Evolutionary conservation across 1,140 invertebrate genomes (phyloP), one percentile per base, ranked within the genome.

Genomic region (Steinernema khuongi): DNA sequence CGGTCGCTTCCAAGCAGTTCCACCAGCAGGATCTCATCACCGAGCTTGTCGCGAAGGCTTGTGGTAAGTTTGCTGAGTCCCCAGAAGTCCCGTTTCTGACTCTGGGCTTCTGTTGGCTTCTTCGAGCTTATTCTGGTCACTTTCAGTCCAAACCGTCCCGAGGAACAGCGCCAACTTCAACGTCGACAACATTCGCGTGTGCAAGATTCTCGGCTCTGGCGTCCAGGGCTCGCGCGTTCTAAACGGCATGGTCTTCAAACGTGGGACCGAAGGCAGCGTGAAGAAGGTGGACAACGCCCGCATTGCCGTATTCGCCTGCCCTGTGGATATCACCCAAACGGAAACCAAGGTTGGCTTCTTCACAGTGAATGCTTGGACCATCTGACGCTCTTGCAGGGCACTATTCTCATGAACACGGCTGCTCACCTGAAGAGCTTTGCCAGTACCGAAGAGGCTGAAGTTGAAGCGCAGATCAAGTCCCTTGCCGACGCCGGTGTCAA

Each of bases 1-100:
- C 94, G 4, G 90, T 99, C 29, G 96, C 96, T 91, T 96, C 94
- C 71, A 99, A 99, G 88, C 96, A 99, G 83, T 96, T 93, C 88
- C 96, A 96, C 14, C 90, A 94, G 87, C 96, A 99, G 89, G 93
- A 98, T 78, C 92, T 96, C 83, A 86, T 99, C 0, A 88, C 93
- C 36, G 89, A 90, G 28, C 87, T 99, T 7, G 91, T 99, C 32
- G 88, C 91, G 28, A 90, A 94, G 85, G 94, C 96, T 31, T 98
- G 94, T 86, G 87, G 89, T 90, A 87, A 87, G 88, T 36, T 44
- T 19, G 17, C 22, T 22, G 22, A 29, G 17, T 60, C 43, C 18
- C 31, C 66, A 75, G 7, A n/a, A n/a, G n/a, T n/a, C n/a, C n/a
- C n/a, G n/a, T n/a, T n/a, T n/a, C n/a, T n/a, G n/a, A n/a, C n/a